Evolutionary conservation across 1,140 invertebrate species (phyloP).

Genomic region (Sinella curviseta): DNA sequence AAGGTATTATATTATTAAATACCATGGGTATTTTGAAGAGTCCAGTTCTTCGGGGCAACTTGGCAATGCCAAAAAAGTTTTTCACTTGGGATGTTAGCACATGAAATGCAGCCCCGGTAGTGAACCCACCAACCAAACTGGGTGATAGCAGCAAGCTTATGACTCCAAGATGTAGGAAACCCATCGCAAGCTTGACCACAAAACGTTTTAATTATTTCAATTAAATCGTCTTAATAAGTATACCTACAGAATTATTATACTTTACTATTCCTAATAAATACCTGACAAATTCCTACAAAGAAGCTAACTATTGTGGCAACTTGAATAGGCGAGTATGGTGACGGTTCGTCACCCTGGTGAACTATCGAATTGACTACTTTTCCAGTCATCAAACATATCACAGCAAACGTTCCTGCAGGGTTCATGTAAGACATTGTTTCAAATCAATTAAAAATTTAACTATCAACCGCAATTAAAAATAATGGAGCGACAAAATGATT

Average conservation of each 20-base stretch:
- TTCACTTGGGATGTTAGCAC: slow-evolving; percentile 88
- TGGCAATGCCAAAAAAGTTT: slow-evolving; percentile 74
- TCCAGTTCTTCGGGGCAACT: slow-evolving; percentile 64
- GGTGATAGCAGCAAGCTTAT: slow-evolving; percentile 83
- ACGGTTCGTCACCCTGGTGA: not conserved
- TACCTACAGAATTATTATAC: too few species aligned
- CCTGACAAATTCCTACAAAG: slow-evolving; percentile 69
- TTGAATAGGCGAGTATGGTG: slow-evolving; percentile 62
- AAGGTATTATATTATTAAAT: too few species aligned
- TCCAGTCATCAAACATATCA: slow-evolving; percentile 16
- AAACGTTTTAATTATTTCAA: not conserved
- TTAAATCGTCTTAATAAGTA: too few species aligned
- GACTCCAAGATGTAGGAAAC: slow-evolving; percentile 75
- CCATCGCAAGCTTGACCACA: slow-evolving; percentile 72
- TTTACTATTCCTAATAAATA: too few species aligned
- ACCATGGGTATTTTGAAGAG: slow-evolving; percentile 71
- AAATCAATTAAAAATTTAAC: not conserved
- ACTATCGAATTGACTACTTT: not conserved
- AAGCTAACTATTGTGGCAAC: slow-evolving; percentile 70
- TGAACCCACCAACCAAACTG: slow-evolving; percentile 86
- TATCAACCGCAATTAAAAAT: too few species aligned
- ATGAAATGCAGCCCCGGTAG: slow-evolving; percentile 83
- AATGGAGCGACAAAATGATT: too few species aligned
- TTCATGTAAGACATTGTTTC: not conserved
- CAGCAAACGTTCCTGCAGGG: slow-evolving; percentile 2